These are phyloP conservation scores for Formica aserva DNA, from an alignment of 2,888 invertebrate species.

Conservation along the genomic window DNA sequence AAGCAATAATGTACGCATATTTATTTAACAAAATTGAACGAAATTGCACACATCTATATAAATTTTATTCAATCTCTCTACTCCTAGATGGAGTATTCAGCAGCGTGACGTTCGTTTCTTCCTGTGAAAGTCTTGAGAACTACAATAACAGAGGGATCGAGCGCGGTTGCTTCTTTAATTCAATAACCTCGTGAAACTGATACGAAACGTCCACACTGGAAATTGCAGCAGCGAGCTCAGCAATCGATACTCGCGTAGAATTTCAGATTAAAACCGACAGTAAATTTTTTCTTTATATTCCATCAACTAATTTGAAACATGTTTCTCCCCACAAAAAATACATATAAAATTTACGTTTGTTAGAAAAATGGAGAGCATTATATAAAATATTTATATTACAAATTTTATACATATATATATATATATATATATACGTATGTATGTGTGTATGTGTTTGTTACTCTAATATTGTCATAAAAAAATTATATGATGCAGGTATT, in stretches of 20 bases:
- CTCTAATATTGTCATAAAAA: conserved; percentile 5
- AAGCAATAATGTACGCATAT: neutral
- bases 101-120: conserved; percentile 28
- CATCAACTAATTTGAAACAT: conserved; percentile 19
- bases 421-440: neutral
- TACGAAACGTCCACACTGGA: conserved; percentile 55
- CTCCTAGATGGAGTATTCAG: conserved; percentile 18
- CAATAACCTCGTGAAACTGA: conserved; percentile 68
- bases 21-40: neutral
- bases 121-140: conserved; percentile 30
- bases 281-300: conserved; percentile 9
- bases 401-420: neutral
- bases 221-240: conserved; percentile 21
- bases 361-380: neutral
- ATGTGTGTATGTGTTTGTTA: neutral
- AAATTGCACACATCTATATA: neutral
- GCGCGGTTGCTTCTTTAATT: conserved; percentile 62
- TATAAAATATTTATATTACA: neutral
- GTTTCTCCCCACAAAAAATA: conserved; percentile 7
- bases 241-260: conserved; percentile 49
- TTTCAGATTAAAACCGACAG: conserved; percentile 39
- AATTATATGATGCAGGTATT: conserved; percentile 8
- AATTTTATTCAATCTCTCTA: conserved; percentile 8
- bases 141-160: conserved; percentile 45
- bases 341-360: conserved; percentile 6